Conservation (phyloP, 2,797 vertebrate species). For the Lithobates sylvaticus region DNA sequence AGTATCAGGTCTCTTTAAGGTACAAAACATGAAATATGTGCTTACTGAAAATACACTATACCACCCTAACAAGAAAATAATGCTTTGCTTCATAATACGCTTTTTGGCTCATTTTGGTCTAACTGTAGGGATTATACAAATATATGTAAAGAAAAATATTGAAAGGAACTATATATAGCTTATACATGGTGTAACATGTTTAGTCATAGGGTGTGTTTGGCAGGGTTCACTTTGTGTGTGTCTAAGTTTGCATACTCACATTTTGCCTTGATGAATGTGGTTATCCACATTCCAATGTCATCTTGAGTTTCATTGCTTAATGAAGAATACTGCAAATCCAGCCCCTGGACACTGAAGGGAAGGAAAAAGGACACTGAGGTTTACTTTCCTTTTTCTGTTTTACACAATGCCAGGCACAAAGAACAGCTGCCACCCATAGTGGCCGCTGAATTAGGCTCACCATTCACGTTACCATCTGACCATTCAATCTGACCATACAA, state of each 20-base stretch:
- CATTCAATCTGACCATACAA: too few relatives aligned
- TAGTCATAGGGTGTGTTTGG: too few relatives aligned
- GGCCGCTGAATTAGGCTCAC: too few relatives aligned
- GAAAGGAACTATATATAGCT: neutral
- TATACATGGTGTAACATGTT: neutral
- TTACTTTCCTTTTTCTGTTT: neutral
- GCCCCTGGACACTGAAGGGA: constrained; percentile 49
- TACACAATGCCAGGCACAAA: too few relatives aligned
- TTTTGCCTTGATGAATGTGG: constrained; percentile 39
- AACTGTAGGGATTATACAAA: neutral
- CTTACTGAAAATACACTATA: too few relatives aligned
- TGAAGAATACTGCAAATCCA: constrained; percentile 53
- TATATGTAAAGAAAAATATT: neutral
- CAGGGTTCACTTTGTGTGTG: neutral
- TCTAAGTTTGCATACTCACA: constrained; percentile 52
- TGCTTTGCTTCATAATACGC: too few relatives aligned
- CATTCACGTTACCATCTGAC: too few relatives aligned
- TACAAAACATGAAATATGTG: too few relatives aligned
- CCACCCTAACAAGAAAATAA: too few relatives aligned
- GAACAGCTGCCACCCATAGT: too few relatives aligned
- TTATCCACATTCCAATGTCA: constrained; percentile 60
- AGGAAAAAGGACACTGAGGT: neutral
- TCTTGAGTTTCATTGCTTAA: constrained; percentile 32
- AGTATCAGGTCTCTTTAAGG: too few relatives aligned
- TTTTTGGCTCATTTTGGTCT: neutral